Conservation (phyloP, 2,888 invertebrate species). For the Xestia rhomboidea region DNA sequence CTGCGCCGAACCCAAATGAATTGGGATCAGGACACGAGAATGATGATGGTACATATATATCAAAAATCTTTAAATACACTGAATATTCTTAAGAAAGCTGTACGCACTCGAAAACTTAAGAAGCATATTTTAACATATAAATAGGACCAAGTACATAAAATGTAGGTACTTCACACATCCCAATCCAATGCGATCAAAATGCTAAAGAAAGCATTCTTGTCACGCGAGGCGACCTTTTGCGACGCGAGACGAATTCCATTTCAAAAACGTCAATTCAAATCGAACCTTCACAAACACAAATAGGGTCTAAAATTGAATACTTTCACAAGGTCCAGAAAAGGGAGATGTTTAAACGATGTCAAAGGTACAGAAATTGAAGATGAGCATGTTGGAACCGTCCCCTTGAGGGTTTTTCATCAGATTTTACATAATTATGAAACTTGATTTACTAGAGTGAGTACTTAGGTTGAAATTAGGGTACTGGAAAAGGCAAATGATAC, state of each 20-base stretch:
- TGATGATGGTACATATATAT: too few relatives aligned
- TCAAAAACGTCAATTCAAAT: constrained; percentile 49
- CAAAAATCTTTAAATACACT: background rate
- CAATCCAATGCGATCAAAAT: constrained; percentile 70
- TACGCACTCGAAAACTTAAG: background rate
- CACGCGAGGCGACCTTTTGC: constrained; percentile 65
- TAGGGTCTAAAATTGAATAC: constrained; percentile 43
- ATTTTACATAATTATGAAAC: constrained; percentile 64
- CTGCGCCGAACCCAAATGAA: too few relatives aligned
- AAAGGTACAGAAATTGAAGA: constrained; percentile 68
- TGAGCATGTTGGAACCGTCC: constrained; percentile 60
- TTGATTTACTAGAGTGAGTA: constrained; percentile 59
- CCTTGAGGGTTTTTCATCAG: constrained; percentile 58
- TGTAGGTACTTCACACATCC: constrained; percentile 61
- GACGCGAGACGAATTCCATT: constrained; percentile 67
- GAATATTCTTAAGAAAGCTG: background rate
- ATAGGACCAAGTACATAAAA: constrained; percentile 37
- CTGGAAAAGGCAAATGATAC: constrained; percentile 29
- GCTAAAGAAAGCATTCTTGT: constrained; percentile 72
- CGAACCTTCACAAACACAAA: constrained; percentile 45
- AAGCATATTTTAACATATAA: constrained; percentile 41
- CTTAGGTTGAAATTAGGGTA: constrained; percentile 48
- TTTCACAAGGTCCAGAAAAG: constrained; percentile 35
- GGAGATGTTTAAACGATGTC: constrained; percentile 63
- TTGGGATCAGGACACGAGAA: too few relatives aligned